Base-by-base conservation (phyloP, 2,888 invertebrate genomes). In the Polyploca ridens region DNA sequence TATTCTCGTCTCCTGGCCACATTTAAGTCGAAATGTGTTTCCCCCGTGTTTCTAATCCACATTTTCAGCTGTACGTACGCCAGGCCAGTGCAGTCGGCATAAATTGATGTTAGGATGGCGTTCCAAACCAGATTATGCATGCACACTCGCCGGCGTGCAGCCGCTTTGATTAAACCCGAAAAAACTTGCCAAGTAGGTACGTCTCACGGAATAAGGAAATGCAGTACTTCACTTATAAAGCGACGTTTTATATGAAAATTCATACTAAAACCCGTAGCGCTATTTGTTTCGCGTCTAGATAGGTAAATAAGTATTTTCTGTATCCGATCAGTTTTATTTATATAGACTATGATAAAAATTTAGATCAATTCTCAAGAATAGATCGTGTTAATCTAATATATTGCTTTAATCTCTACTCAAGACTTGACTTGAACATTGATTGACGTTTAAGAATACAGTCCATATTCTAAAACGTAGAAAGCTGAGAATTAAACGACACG, bases 91-190 rank as follows among this genome's bases (percentile, higher is more conserved):
- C 62, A 59, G 68, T 69, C 64, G 71, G 72, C 69, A 66, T 70
- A 69, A 76, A 83, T 80, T 83, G 83, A 83, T 83, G 84, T 69
- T 41, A 61, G 64, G 69, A 76, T 82, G 79, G 81, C 84, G 83
- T 82, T 83, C 69, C 67, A n/a, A n/a, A 54, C 62, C 67, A 62
- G 69, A 81, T 82, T 81, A 84, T 80, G 79, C 79, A 78, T 74
- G 79, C 76, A 73, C 76, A 76, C 77, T 72, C 65, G 64, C 70
- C 66, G 57, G 64, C 72, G 63, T 69, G 79, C 82, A 72, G 77
- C 76, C 73, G 65, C 76, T 83, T 84, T 83, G 80, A 87, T 87
- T 85, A 83, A 77, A 77, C 69, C 70, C 73, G 66, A 76, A 80
- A 41, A 82, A 84, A 19, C 41, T 61, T 41, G 61, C 19, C 16